Percentiles rank a stretch among this genome's conserved stretches.
Evolutionary conservation across 2,797 vertebrate species (phyloP).

Genomic region (Masticophis lateralis): DNA sequence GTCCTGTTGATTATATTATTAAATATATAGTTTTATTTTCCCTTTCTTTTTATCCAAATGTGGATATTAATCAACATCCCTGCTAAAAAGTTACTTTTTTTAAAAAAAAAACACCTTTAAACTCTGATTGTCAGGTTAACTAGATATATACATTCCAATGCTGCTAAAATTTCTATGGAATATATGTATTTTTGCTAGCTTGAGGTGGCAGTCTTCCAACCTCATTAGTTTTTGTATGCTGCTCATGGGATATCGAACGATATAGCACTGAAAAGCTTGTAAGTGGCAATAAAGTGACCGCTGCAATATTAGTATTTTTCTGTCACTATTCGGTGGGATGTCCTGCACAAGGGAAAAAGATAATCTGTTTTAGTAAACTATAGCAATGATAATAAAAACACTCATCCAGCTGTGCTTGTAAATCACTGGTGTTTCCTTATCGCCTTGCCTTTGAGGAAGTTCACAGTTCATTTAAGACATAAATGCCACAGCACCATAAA

Average conservation of each 20-base stretch:
- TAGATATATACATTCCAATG: slow-evolving; percentile 21
- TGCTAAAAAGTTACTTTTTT: slow-evolving; percentile 17
- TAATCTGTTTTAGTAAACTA: slow-evolving; percentile 38
- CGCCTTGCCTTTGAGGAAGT: slow-evolving; percentile 69
- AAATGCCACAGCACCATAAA: slow-evolving; percentile 65
- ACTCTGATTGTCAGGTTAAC: slow-evolving; percentile 56
- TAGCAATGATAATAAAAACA: slow-evolving; percentile 14
- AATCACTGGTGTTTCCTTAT: slow-evolving; percentile 61
- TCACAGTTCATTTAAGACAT: slow-evolving; percentile 66
- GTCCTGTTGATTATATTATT: slow-evolving; percentile 24
- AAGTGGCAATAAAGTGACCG: slow-evolving; percentile 39
- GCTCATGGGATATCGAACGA: slow-evolving; percentile 28
- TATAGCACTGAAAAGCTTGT: slow-evolving; percentile 11
- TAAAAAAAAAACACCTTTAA: slow-evolving; percentile 22
- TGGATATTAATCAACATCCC: slow-evolving; percentile 33
- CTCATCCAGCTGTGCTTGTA: slow-evolving; percentile 31
- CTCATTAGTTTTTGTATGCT: slow-evolving; percentile 41
- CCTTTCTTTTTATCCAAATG: slow-evolving; percentile 23
- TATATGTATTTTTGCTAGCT: slow-evolving; percentile 8
- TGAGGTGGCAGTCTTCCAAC: neutral
- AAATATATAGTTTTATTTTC: slow-evolving; percentile 3
- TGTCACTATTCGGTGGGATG: slow-evolving; percentile 1
- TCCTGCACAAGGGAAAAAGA: neutral
- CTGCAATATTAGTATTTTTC: slow-evolving; percentile 52
- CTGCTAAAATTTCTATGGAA: neutral